A percentile compares a stretch with the other conserved stretches of the same genome.
phyloP scores from a whole-genome alignment of 2,888 invertebrate species.

The Dryobota labecula region DNA sequence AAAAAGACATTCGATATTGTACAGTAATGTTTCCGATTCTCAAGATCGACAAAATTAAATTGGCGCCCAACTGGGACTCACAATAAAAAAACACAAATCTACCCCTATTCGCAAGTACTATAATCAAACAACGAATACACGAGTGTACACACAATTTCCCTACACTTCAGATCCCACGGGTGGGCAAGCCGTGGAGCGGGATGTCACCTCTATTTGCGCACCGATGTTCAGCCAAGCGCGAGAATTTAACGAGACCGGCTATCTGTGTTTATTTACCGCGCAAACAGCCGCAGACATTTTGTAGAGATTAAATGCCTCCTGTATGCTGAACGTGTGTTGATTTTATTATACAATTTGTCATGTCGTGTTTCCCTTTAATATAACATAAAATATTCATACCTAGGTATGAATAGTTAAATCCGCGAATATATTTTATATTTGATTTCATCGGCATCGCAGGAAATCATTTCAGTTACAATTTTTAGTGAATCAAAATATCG shows the following conservation, averaged over 20 bases:
- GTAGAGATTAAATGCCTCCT: conserved; percentile 77
- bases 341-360: conserved; percentile 47
- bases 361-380: conserved; percentile 11
- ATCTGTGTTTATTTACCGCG: conserved; percentile 72
- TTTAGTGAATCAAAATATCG: not conserved
- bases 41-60: conserved; percentile 26
- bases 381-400: not conserved
- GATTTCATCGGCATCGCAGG: not conserved
- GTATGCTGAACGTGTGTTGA: conserved; percentile 49
- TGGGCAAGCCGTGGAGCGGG: conserved; percentile 56
- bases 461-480: not conserved
- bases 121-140: conserved; percentile 35
- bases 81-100: conserved; percentile 34
- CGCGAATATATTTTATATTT: not conserved
- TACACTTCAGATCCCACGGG: conserved; percentile 57
- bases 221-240: conserved; percentile 73
- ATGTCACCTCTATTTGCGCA: conserved; percentile 68
- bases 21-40: not conserved
- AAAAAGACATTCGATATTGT: not conserved
- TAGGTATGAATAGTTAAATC: conserved; percentile 8
- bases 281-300: conserved; percentile 78
- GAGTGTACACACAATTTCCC: conserved; percentile 32
- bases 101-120: conserved; percentile 18
- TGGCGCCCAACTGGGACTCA: conserved; percentile 73
- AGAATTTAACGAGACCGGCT: conserved; percentile 81